Conservation (phyloP, 2,888 invertebrate genomes). For the Thereva unica region DNA sequence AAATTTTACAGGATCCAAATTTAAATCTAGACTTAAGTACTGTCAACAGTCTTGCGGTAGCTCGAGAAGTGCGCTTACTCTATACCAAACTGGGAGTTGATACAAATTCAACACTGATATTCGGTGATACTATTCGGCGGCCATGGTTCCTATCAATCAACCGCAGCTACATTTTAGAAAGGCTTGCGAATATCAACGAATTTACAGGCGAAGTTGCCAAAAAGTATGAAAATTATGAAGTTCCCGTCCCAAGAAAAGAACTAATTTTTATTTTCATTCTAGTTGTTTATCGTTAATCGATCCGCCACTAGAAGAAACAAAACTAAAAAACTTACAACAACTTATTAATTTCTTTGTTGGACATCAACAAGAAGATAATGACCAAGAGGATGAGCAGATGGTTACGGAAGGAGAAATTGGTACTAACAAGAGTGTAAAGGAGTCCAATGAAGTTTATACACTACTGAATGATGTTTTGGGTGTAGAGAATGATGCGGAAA, state of each 20-base stretch:
- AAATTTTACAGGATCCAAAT: constrained; percentile 46
- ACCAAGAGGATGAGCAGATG: constrained; percentile 26
- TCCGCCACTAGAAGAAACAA: constrained; percentile 46
- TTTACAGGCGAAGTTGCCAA: constrained; percentile 49
- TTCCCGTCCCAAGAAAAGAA: neutral
- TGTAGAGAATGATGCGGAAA: constrained; percentile 2
- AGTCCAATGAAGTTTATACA: constrained; percentile 1
- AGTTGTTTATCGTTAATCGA: constrained; percentile 50
- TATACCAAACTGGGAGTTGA: constrained; percentile 49
- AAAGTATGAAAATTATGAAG: constrained; percentile 45
- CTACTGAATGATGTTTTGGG: neutral
- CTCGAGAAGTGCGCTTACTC: constrained; percentile 48
- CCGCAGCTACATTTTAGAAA: constrained; percentile 47
- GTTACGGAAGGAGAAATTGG: neutral
- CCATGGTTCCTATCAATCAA: constrained; percentile 52
- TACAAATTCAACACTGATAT: constrained; percentile 49
- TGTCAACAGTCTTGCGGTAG: constrained; percentile 46
- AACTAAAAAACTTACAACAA: constrained; percentile 43
- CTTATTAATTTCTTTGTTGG: constrained; percentile 45
- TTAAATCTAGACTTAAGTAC: constrained; percentile 46
- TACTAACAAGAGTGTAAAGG: too few relatives aligned
- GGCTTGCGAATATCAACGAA: constrained; percentile 46
- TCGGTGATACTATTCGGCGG: constrained; percentile 51
- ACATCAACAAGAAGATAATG: neutral
- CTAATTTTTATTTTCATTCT: constrained; percentile 4